Evolutionary conservation across 1,140 invertebrate genomes (phyloP).

Genomic region (Lepidurus packardi): DNA sequence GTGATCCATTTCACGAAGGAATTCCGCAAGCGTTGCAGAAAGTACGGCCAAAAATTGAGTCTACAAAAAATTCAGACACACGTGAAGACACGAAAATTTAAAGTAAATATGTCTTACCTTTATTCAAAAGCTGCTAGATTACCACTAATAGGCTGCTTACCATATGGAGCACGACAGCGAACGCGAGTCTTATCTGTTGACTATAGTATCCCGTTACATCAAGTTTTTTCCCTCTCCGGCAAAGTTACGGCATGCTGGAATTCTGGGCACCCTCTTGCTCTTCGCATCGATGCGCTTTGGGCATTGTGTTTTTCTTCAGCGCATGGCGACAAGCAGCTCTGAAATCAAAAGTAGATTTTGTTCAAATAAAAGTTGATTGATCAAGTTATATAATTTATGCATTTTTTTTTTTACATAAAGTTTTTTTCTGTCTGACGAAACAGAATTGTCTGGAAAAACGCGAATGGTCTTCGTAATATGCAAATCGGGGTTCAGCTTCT

Average conservation of each 20-base stretch:
- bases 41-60: background rate
- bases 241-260: background rate
- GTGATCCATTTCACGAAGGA: background rate
- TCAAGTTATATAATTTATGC: background rate
- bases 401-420: background rate
- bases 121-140: background rate
- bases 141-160: background rate
- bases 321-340: background rate
- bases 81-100: background rate
- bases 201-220: background rate
- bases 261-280: background rate
- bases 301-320: background rate
- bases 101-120: background rate
- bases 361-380: too few relatives aligned
- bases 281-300: background rate
- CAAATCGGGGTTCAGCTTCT: background rate
- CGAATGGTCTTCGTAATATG: background rate
- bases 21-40: background rate
- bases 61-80: background rate
- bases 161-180: slow-evolving; percentile 11
- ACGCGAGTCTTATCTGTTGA: background rate
- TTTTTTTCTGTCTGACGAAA: background rate
- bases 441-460: background rate
- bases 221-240: background rate
- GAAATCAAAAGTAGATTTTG: too few relatives aligned